A percentile compares a stretch with the other conserved stretches of the same genome.
Conservation (phyloP, 92 coral and sea anemone species). For the Porites lobata region DNA sequence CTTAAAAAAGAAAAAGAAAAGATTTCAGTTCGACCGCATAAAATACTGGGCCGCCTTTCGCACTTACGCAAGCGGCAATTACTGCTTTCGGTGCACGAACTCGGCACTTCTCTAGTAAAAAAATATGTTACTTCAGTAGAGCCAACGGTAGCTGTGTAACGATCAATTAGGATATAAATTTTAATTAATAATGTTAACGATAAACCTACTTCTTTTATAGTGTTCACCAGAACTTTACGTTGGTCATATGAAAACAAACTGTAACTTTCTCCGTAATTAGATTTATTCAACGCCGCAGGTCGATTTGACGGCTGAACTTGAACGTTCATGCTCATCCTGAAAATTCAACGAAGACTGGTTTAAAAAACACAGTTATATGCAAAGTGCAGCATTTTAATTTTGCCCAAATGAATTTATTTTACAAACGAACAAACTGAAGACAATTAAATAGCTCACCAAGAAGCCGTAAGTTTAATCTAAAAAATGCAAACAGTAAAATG, state of each 20-base stretch:
- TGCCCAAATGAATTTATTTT: too few species aligned
- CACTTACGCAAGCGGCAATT: not conserved
- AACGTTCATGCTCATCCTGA: too few species aligned
- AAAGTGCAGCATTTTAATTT: too few species aligned
- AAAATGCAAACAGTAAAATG: slow-evolving; percentile 15
- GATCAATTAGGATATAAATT: slow-evolving; percentile 2
- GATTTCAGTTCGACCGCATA: slow-evolving; percentile 4
- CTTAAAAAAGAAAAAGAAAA: not conserved
- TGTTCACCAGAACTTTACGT: slow-evolving; percentile 1
- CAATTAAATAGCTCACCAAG: too few species aligned
- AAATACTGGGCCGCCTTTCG: slow-evolving; percentile 1
- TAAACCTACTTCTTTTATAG: not conserved
- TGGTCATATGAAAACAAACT: not conserved
- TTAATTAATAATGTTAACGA: slow-evolving; percentile 2
- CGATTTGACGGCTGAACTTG: too few species aligned
- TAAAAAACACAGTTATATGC: too few species aligned
- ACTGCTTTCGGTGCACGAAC: not conserved
- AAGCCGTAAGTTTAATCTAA: not conserved
- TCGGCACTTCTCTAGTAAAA: not conserved
- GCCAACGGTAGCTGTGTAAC: not conserved
- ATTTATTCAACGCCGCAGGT: too few species aligned
- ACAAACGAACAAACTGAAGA: too few species aligned
- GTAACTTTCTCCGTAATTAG: not conserved
- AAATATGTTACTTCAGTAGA: slow-evolving; percentile 2
- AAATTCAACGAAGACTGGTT: too few species aligned